Conservation (phyloP, 2,797 vertebrate genomes). For the Poecilia wingei region DNA sequence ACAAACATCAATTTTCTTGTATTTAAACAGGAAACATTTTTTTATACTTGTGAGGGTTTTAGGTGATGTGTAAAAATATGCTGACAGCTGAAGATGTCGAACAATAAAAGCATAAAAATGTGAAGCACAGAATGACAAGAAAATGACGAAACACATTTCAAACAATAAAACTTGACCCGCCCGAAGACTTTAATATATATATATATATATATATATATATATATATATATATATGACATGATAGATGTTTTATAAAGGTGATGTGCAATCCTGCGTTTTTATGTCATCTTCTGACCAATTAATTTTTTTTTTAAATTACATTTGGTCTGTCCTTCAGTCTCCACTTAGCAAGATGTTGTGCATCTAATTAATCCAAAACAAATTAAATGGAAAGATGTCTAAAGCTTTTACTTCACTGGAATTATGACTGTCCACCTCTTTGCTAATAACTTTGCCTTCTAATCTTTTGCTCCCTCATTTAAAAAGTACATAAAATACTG, state of each 20-base stretch:
- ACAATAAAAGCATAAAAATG: neutral
- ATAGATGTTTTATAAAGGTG: constrained; percentile 42
- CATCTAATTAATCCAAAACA: neutral
- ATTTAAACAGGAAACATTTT: neutral
- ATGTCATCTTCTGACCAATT: constrained; percentile 15
- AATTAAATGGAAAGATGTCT: neutral
- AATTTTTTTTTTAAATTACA: neutral
- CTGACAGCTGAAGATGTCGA: neutral
- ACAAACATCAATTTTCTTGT: neutral
- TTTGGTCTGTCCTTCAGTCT: constrained; percentile 41
- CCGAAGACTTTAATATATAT: neutral
- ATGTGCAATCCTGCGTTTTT: constrained; percentile 85
- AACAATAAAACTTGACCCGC: too few relatives aligned
- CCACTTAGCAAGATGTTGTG: constrained; percentile 10
- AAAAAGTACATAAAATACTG: neutral
- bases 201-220: too few relatives aligned
- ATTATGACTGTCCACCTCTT: neutral
- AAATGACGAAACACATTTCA: neutral
- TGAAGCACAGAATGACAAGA: neutral
- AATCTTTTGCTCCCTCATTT: neutral
- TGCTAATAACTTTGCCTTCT: neutral
- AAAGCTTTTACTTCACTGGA: neutral
- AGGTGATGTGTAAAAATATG: neutral
- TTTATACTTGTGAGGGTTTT: neutral
- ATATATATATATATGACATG: neutral